Conservation (phyloP, 2,113 vertebrate genomes). For the Paradisaea rubra region DNA sequence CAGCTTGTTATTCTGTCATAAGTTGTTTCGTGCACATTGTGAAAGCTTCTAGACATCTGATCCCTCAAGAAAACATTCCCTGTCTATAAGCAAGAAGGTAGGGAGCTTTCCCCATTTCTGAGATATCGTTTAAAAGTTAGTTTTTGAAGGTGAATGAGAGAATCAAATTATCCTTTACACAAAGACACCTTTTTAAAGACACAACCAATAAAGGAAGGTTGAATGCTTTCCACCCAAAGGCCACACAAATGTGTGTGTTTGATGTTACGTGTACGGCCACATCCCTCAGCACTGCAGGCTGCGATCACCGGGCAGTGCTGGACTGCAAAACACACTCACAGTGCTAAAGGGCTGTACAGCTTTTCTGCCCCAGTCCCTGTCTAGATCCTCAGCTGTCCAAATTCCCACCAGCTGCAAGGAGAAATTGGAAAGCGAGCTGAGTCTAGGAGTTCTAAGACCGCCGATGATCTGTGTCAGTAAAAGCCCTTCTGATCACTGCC, state of each 20-base stretch:
- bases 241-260: fast-evolving
- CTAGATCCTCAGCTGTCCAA: neutral
- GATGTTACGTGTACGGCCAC: neutral
- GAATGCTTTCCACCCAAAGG: neutral
- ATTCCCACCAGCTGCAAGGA: neutral
- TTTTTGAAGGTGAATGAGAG: neutral
- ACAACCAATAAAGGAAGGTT: neutral
- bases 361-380: neutral
- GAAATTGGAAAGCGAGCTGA: neutral
- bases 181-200: neutral
- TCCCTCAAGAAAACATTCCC: neutral
- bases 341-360: neutral
- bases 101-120: neutral
- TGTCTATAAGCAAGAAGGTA: neutral
- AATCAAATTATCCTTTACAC: neutral
- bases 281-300: neutral
- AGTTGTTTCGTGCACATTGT: neutral
- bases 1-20: slow-evolving; percentile 48
- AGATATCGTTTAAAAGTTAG: neutral
- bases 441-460: neutral
- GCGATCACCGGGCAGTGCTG: neutral
- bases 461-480: neutral
- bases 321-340: neutral
- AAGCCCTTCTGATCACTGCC: neutral
- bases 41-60: slow-evolving; percentile 27